phyloP scores from a whole-genome alignment of 2,797 vertebrate genomes.

The Pipistrellus kuhlii region DNA sequence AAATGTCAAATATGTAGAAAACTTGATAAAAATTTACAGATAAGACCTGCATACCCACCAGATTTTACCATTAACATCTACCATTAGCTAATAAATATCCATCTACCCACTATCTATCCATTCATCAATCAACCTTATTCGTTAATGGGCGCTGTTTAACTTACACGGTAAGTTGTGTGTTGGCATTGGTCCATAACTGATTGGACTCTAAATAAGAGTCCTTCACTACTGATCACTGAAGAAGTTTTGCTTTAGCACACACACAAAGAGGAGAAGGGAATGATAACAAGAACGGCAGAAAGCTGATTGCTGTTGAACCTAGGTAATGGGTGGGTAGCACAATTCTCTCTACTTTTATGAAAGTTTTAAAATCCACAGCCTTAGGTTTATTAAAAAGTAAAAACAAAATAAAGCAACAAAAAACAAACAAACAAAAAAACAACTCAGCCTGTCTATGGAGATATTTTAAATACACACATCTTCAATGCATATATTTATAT shows the following conservation, averaged over 20 bases:
- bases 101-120: not conserved
- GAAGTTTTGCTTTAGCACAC: not conserved
- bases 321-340: not conserved
- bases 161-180: not conserved
- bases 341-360: not conserved
- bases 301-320: not conserved
- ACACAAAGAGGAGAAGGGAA: accelerated
- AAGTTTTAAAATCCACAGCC: not conserved
- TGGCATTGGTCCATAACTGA: not conserved
- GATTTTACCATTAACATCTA: not conserved
- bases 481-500: constrained; percentile 26
- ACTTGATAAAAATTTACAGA: not conserved
- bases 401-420: not conserved
- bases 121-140: not conserved
- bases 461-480: constrained; percentile 39
- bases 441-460: not conserved
- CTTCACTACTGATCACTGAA: not conserved
- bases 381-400: not conserved
- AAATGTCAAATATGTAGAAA: constrained; percentile 34
- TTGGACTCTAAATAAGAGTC: not conserved
- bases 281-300: not conserved
- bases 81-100: not conserved
- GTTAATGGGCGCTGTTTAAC: not conserved
- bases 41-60: not conserved
- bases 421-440: no score